These are phyloP conservation scores for Polypedilum pembai DNA, from an alignment of 1,140 invertebrate genomes.

Conservation along the genomic window DNA sequence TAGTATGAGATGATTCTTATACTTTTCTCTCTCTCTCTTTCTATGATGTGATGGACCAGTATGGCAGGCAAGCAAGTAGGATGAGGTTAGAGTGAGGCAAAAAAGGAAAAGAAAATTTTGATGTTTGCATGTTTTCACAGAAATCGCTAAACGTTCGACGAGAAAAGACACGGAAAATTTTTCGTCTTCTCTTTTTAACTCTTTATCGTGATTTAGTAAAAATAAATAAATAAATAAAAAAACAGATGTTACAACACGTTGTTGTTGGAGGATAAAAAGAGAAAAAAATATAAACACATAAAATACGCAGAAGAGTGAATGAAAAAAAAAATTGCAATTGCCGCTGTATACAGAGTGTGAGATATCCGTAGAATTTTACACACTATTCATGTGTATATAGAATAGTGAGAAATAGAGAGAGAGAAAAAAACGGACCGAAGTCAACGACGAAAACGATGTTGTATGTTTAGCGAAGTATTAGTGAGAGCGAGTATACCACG, in stretches of 20 bases:
- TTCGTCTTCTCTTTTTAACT: not conserved
- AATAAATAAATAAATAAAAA: conserved; percentile 15
- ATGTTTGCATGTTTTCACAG: conserved; percentile 12
- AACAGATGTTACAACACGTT: conserved; percentile 26
- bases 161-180: conserved; percentile 4
- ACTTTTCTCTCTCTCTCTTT: too few relatives aligned
- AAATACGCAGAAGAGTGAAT: not conserved
- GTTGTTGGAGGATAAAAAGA: conserved; percentile 25
- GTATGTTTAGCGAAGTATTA: conserved; percentile 1
- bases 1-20: too few relatives aligned
- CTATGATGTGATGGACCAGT: too few relatives aligned
- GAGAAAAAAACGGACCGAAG: not conserved
- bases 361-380: not conserved
- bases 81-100: too few relatives aligned
- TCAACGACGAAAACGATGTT: not conserved
- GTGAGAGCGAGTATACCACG: not conserved
- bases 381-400: not conserved
- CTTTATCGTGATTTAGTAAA: not conserved
- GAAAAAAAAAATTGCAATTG: conserved; percentile 24
- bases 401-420: not conserved
- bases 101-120: too few relatives aligned
- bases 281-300: not conserved
- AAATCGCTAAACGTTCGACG: conserved; percentile 18
- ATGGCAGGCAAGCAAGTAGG: too few relatives aligned
- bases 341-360: not conserved